Evolutionary conservation across 2,113 vertebrate genomes (phyloP).

Genomic region (Capricornis sumatraensis): DNA sequence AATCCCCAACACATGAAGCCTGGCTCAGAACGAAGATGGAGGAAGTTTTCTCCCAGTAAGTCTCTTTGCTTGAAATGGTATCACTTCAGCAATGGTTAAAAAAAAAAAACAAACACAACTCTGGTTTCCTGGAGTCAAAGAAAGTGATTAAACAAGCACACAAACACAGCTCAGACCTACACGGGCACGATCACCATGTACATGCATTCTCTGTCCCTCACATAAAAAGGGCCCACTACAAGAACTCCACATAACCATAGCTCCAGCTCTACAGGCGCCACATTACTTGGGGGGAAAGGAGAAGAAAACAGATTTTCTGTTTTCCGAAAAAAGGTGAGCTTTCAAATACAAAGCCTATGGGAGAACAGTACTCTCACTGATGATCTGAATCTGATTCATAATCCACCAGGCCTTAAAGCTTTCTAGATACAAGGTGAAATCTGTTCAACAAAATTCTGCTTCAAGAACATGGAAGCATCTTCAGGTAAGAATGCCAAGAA

Average conservation of each 20-base stretch:
- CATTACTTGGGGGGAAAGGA: neutral
- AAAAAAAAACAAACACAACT: neutral
- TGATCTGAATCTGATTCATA: neutral
- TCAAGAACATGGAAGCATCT: neutral
- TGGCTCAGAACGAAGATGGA: neutral
- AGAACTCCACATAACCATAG: neutral
- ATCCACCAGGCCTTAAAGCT: neutral
- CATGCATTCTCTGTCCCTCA: neutral
- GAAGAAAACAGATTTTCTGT: neutral
- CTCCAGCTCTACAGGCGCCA: neutral
- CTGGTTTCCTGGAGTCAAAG: neutral
- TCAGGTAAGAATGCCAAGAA: neutral
- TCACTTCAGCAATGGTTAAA: neutral
- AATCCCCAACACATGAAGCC: neutral
- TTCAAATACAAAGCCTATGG: neutral
- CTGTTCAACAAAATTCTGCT: neutral
- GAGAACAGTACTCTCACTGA: no score
- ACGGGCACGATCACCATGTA: neutral
- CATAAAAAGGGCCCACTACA: neutral
- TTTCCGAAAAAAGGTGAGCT: neutral
- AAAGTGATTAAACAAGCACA: neutral
- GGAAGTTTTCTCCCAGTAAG: neutral
- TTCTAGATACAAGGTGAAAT: neutral
- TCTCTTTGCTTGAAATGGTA: neutral
- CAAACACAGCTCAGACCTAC: neutral